These are phyloP conservation scores for Acomys russatus DNA, from an alignment of 2,797 vertebrate genomes.

Conservation along the genomic window DNA sequence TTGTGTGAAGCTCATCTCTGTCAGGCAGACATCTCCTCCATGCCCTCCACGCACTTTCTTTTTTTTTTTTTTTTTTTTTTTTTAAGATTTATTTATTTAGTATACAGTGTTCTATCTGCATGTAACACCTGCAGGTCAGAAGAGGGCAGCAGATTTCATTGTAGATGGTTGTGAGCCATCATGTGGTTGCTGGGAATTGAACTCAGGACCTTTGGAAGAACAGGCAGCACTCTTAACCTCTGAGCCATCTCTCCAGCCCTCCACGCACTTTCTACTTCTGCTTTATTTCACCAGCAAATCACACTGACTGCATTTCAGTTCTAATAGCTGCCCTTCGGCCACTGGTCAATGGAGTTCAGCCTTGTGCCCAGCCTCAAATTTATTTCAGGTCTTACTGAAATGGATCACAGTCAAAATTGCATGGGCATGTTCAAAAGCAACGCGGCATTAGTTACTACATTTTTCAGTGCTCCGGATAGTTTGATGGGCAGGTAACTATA, in stretches of 20 bases:
- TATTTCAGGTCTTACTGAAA: constrained; percentile 57
- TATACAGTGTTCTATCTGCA: no score
- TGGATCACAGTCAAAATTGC: constrained; percentile 31
- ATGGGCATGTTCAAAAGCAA: constrained; percentile 13
- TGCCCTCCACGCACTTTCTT: neutral
- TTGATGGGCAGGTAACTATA: constrained; percentile 26
- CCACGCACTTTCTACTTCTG: neutral
- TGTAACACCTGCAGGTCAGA: no score
- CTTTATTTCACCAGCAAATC: neutral
- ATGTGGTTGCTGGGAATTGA: no score
- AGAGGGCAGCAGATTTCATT: no score
- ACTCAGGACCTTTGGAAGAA: no score
- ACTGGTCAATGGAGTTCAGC: neutral
- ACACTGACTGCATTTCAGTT: no score
- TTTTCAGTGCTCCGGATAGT: constrained; percentile 5
- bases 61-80: no score
- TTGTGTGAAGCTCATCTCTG: neutral
- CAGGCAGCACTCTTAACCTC: no score
- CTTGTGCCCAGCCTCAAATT: neutral
- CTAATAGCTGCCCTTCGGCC: neutral
- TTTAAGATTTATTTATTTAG: no score
- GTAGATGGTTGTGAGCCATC: no score
- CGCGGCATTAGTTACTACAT: neutral
- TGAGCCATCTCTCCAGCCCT: neutral
- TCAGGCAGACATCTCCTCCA: neutral